These are phyloP conservation scores for Anthoptus insignis DNA, from an alignment of 2,888 invertebrate species.

Conservation along the genomic window DNA sequence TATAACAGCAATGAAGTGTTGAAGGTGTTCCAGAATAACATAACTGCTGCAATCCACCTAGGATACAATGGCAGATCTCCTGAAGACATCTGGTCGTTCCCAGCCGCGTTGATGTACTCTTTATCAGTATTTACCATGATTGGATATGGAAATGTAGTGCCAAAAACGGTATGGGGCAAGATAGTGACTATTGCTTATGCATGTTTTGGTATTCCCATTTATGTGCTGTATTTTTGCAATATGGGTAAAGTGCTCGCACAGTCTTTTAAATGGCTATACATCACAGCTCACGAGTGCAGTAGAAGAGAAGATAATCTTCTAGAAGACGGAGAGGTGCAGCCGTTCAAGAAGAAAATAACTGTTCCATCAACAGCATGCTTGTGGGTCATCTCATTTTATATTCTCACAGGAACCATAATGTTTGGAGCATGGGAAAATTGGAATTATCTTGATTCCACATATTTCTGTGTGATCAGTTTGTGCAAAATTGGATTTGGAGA, in stretches of 20 bases:
- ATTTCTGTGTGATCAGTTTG: conserved; percentile 96
- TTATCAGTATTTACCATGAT: conserved; percentile 97
- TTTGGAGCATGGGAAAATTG: conserved; percentile 97
- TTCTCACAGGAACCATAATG: conserved; percentile 94
- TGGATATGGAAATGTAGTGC: conserved; percentile 96
- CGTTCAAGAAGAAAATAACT: conserved; percentile 89
- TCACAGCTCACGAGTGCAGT: conserved; percentile 92
- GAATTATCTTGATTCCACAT: conserved; percentile 95
- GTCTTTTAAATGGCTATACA: conserved; percentile 93
- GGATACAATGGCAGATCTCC: conserved; percentile 91
- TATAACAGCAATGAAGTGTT: conserved; percentile 88
- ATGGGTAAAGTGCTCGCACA: conserved; percentile 96
- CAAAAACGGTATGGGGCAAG: conserved; percentile 94
- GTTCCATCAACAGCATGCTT: conserved; percentile 96
- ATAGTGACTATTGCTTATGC: conserved; percentile 95
- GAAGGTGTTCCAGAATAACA: conserved; percentile 89
- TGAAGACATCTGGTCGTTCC: conserved; percentile 94
- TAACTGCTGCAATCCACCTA: conserved; percentile 89
- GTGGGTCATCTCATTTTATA: conserved; percentile 95
- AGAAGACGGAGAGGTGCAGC: conserved; percentile 82
- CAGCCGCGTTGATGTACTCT: conserved; percentile 96
- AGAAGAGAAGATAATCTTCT: conserved; percentile 73
- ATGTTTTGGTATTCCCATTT: conserved; percentile 95
- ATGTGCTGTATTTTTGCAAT: conserved; percentile 95
- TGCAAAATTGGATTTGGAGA: conserved; percentile 97